Evolutionary conservation across 2,113 vertebrate genomes (phyloP).

Genomic region (Pelmatolapia mariae): DNA sequence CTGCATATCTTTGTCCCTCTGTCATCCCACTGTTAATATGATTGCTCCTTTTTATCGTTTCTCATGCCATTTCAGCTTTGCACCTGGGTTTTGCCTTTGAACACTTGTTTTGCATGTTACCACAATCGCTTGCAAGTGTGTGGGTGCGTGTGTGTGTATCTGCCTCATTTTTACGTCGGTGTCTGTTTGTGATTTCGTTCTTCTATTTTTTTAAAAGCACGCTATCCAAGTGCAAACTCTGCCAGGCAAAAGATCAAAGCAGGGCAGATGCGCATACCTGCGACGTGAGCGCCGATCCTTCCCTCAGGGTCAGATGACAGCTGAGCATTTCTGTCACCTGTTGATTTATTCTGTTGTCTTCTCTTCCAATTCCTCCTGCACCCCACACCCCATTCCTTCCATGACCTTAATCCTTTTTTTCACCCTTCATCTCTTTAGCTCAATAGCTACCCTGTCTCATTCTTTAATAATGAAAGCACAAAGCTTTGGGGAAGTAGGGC

Average conservation of each 20-base stretch:
- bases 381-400: neutral
- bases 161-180: constrained; percentile 28
- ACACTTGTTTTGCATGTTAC: constrained; percentile 63
- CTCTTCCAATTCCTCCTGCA: neutral
- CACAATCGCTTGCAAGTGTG: constrained; percentile 53
- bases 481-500: neutral
- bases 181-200: constrained; percentile 51
- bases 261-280: constrained; percentile 70
- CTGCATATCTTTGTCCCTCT: constrained; percentile 64
- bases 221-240: constrained; percentile 45
- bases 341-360: constrained; percentile 67
- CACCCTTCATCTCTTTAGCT: neutral
- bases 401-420: constrained; percentile 18
- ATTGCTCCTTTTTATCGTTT: constrained; percentile 59
- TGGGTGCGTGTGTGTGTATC: constrained; percentile 42
- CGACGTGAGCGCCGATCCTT: constrained; percentile 62
- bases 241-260: constrained; percentile 74
- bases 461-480: constrained; percentile 16
- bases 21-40: constrained; percentile 66
- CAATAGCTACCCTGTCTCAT: neutral
- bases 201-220: constrained; percentile 16
- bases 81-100: constrained; percentile 72
- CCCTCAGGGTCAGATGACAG: constrained; percentile 71
- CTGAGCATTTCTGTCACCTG: constrained; percentile 71
- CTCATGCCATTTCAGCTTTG: constrained; percentile 59